These are phyloP conservation scores for Archips crataeganus DNA, from an alignment of 2,888 invertebrate genomes.

Conservation along the genomic window DNA sequence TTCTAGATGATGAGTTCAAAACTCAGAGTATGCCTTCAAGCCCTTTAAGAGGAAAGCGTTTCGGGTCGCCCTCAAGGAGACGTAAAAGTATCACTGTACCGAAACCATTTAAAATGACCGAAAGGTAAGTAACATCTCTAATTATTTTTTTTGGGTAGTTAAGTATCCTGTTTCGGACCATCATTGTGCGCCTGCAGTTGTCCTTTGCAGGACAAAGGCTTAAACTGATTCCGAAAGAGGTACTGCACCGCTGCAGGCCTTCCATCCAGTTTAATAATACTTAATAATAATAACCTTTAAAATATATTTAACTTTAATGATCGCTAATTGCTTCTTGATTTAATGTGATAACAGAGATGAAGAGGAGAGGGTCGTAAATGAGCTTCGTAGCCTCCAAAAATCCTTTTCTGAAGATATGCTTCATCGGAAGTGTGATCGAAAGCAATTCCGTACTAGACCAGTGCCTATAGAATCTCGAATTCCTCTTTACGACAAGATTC, in stretches of 20 bases:
- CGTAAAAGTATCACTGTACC: constrained; percentile 85
- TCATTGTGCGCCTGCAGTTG: too few relatives aligned
- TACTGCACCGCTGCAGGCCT: too few relatives aligned
- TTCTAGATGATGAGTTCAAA: constrained; percentile 66
- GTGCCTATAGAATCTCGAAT: constrained; percentile 90
- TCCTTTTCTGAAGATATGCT: constrained; percentile 80
- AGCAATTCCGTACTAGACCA: constrained; percentile 86
- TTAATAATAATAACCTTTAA: too few relatives aligned
- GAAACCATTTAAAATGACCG: constrained; percentile 89
- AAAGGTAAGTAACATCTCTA: constrained; percentile 77
- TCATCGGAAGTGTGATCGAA: constrained; percentile 80
- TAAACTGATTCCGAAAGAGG: too few relatives aligned
- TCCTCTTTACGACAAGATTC: constrained; percentile 89
- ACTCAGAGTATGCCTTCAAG: constrained; percentile 87
- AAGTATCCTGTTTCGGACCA: too few relatives aligned
- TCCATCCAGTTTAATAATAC: background rate
- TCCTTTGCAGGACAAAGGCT: too few relatives aligned
- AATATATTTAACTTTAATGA: too few relatives aligned
- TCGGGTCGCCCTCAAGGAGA: constrained; percentile 59
- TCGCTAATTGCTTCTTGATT: background rate
- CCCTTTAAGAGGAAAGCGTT: constrained; percentile 75
- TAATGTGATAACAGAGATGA: constrained; percentile 84
- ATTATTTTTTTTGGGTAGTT: too few relatives aligned
- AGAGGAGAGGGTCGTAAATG: constrained; percentile 86
- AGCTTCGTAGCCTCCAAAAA: constrained; percentile 76